Base-by-base conservation (phyloP, 2,113 vertebrate genomes). In the Morone chrysops region DNA sequence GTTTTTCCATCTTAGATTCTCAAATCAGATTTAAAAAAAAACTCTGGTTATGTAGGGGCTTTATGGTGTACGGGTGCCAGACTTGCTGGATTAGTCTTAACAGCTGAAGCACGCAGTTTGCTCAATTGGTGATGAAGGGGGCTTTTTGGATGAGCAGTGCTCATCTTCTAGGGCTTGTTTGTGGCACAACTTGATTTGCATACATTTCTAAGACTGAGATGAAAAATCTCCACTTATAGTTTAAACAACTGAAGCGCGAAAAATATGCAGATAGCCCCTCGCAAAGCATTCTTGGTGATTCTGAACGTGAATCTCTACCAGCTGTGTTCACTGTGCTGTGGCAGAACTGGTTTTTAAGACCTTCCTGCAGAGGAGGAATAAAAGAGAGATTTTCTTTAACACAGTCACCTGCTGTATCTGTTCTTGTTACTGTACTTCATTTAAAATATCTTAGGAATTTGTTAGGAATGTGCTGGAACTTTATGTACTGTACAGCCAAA, bases 21-120 rank as follows among this genome's bases (percentile, higher is more conserved):
- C 25, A 73, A 80, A 83, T 85, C 81, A 68, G 89, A 87, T 87
- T 45, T 25, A 25, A 87, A 80, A 78, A 67, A 81, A 70, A 60
- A 77, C 83, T 65, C 8, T 71, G 43, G 65, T 81, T 68, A 63
- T 38, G 38, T 59, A 0, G 81, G 45, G 78, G 78, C 80, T 90
- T 90, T 88, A 60, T 79, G 75, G 67, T 73, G 83, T 70, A 25
- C 16, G 75, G 84, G 70, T 85, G 88, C 90, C 89, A 89, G 84
- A 82, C 83, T 80, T 11, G 79, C 80, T 87, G 89, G 89, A 91
- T 91, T 91, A 90, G 84, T 86, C 77, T 89, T 83, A 93, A 84
- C 89, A 88, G 90, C 88, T 90, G 82, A 89, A 91, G 85, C 87
- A 67, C n/a, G 36, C 84, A 78, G 78, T 91, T 90, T 90, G 74